Evolutionary conservation across 2,888 invertebrate genomes (phyloP), one percentile per base, ranked within the genome.

Genomic region (Cloeon dipterum): DNA sequence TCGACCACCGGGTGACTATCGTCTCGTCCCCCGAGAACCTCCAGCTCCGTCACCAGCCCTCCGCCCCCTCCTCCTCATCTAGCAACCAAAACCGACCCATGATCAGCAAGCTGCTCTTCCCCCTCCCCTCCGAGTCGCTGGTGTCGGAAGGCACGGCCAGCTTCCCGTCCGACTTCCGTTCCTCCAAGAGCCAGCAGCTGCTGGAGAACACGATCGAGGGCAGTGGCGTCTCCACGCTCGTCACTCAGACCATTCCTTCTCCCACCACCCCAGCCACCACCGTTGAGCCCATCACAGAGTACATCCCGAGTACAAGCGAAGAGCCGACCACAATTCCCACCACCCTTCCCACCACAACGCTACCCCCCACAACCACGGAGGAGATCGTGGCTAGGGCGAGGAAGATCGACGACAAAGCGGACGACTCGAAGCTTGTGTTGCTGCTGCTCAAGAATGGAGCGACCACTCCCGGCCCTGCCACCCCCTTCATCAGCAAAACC

Each of bases 61-160:
- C 29, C 5, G 29, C 29, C 7, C 10, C 21, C 21, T 21, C 21
- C 8, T 21, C 21, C 21, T 8, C 21, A 8, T 21, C 21, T 21
- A 21, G 10, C 8, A 29, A 29, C 7, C n/a, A n/a, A 29, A 14
- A 29, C 16, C 8, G 29, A 5, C 29, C 29, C n/a, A 29, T 29
- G 29, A 29, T 29, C n/a, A 29, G 29, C n/a, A 29, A 29, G 14
- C n/a, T 29, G 16, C 16, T 29, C n/a, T 29, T 29, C n/a, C 29
- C 29, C 7, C 16, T 29, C 16, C 29, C 29, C 5, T 14, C 29
- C 11, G 23, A 29, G 16, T 29, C 29, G 29, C 16, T 29, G 16
- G 7, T 11, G 16, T 29, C 29, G n/a, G 29, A 7, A 29, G 16
- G 16, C 14, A 29, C 29, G 5, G 29, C 5, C n/a, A 29, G n/a